Base-by-base conservation (phyloP, 2,797 vertebrate genomes). In the Danio choprae region DNA sequence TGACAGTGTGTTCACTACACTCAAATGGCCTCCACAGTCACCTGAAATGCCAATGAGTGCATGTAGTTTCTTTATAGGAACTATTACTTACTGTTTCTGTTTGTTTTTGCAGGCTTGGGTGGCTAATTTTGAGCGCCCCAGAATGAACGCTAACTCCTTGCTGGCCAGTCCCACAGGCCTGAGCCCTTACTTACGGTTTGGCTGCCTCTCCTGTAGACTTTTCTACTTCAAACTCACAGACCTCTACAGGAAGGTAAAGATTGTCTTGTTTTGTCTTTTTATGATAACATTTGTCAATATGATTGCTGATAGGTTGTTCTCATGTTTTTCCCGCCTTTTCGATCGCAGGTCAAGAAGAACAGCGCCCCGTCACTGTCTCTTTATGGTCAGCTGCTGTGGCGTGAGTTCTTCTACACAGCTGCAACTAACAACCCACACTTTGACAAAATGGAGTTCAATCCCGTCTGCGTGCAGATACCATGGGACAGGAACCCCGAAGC, bases 371-470 rank as follows among this genome's bases (percentile, higher is more conserved):
- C 96, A 0, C 92, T 97, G 68, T 98, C 96, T 22, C 94, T 97
- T 80, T 99, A 98, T 55, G 97, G 96, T 69, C 96, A 98, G 88
- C 92, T 99, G 69, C 88, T 99, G 85, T 97, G 96, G 96, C 94
- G 97, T 81, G 97, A 99, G 89, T 99, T 99, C 92, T 98, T 99
- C 93, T 98, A 98, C 84, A 95, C 95, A 8, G 94, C 95, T 0
- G 96, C 97, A 0, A 98, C 96, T 86, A 98, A 95, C 88, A 98
- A 97, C 86, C 95, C 96, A 69, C 95, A 96, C 77, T 98, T 98
- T 87, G 97, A 99, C 93, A 98, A 98, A 93, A 99, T 99, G 97
- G 96, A 98, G 76, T 95, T 96, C 71, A 98, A 99, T 89, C 96
- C 96, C 15, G 95, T 97, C 80, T 98, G 97, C 72, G 95, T 98